A percentile compares a stretch with the other conserved stretches of the same genome.
These are phyloP conservation scores for Ferrisia virgata DNA, from an alignment of 2,888 invertebrate genomes.

Conservation along the genomic window DNA sequence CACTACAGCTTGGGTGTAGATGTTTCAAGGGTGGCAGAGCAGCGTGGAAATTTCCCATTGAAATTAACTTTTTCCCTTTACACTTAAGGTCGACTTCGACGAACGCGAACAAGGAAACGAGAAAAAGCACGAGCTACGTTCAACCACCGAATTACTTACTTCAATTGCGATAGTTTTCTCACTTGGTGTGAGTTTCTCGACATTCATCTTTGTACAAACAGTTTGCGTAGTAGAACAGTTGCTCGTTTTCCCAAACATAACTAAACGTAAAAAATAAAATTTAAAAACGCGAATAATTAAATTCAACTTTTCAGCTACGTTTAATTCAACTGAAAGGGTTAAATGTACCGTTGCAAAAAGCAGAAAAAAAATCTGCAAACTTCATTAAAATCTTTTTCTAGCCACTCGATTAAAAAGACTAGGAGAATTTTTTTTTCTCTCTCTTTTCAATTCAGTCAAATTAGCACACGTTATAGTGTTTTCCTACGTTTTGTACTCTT, in stretches of 20 bases:
- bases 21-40: no score
- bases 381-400: slow-evolving; percentile 1
- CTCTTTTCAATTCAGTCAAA: background rate
- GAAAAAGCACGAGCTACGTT: background rate
- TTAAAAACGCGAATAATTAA: slow-evolving; percentile 22
- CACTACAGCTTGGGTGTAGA: no score
- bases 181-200: background rate
- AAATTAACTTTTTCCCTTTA: background rate
- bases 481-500: background rate
- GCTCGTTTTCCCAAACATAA: background rate
- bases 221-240: background rate
- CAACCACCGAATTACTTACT: background rate
- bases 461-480: background rate
- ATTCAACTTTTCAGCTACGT: slow-evolving; percentile 20
- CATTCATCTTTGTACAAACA: background rate
- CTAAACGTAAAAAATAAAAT: background rate
- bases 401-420: background rate
- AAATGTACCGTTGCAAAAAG: background rate
- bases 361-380: background rate
- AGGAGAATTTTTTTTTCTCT: background rate
- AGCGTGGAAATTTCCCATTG: background rate
- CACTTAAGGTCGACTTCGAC: background rate
- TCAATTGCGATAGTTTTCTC: slow-evolving; percentile 9
- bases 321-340: background rate
- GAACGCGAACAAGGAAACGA: background rate